phyloP scores from a whole-genome alignment of 1,140 invertebrate genomes.

The Camponotus pennsylvanicus region DNA sequence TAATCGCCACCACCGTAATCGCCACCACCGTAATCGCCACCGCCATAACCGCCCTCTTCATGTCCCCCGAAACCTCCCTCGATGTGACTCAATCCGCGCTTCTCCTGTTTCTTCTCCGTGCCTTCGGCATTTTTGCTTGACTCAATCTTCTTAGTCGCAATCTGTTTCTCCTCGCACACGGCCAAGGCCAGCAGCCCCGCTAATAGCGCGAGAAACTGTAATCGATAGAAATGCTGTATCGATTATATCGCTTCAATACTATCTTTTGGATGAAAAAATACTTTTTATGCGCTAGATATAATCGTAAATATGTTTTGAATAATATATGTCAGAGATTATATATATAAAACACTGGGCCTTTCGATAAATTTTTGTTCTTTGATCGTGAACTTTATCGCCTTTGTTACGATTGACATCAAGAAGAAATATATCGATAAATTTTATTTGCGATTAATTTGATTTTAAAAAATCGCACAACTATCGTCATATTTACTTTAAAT shows the following conservation, averaged over 20 bases:
- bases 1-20: constrained; percentile 57
- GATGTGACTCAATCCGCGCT: constrained; percentile 88
- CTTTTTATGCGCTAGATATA: not conserved
- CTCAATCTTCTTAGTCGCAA: constrained; percentile 76
- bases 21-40: constrained; percentile 71
- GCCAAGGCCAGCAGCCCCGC: constrained; percentile 86
- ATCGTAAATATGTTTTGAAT: not conserved
- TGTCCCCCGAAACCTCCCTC: constrained; percentile 84
- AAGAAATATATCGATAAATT: not conserved
- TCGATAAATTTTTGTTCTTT: not conserved
- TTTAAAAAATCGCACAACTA: not conserved
- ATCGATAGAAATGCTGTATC: not conserved
- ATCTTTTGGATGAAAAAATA: not conserved
- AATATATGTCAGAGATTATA: not conserved
- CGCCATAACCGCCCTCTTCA: constrained; percentile 55
- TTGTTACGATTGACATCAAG: not conserved
- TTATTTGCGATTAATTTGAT: not conserved
- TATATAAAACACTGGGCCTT: not conserved
- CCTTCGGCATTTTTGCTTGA: constrained; percentile 18
- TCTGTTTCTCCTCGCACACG: constrained; percentile 84
- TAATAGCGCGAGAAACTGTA: constrained; percentile 79
- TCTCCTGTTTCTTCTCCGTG: constrained; percentile 88
- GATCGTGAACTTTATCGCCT: not conserved
- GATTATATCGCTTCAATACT: constrained; percentile 24
- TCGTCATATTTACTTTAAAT: not conserved